phyloP scores from a whole-genome alignment of 2,797 vertebrate species.

The Echiichthys vipera region DNA sequence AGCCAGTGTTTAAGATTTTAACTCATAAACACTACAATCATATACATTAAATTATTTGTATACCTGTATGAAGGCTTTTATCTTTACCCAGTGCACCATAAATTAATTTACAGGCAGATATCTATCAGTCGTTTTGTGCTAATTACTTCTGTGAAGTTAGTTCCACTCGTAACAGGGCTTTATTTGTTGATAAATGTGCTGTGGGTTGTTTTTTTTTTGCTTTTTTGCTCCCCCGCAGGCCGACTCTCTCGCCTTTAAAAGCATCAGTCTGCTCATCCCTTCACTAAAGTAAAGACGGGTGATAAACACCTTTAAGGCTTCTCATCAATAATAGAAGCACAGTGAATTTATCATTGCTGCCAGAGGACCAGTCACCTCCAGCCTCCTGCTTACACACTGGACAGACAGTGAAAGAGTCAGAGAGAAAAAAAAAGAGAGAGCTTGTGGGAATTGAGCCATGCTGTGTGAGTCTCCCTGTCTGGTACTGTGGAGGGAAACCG shows the following conservation, averaged over 20 bases:
- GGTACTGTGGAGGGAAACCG: slow-evolving; percentile 49
- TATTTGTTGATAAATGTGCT: slow-evolving; percentile 60
- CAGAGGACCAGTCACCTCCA: slow-evolving; percentile 64
- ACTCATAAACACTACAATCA: slow-evolving; percentile 10
- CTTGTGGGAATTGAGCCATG: slow-evolving; percentile 66
- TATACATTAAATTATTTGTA: neutral
- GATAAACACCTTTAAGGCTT: slow-evolving; percentile 74
- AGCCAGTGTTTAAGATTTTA: slow-evolving; percentile 10
- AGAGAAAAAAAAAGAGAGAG: slow-evolving; percentile 20
- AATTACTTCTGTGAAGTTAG: slow-evolving; percentile 16
- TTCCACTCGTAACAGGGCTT: slow-evolving; percentile 29
- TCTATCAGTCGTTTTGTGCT: slow-evolving; percentile 32
- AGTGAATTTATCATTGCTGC: slow-evolving; percentile 65
- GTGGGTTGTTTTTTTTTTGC: slow-evolving; percentile 16
- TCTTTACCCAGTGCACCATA: neutral
- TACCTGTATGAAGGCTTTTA: neutral
- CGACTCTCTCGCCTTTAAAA: slow-evolving; percentile 55
- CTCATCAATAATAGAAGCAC: slow-evolving; percentile 74
- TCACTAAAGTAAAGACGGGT: slow-evolving; percentile 58
- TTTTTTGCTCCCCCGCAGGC: slow-evolving; percentile 33
- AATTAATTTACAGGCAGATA: slow-evolving; percentile 8
- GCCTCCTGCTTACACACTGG: slow-evolving; percentile 48
- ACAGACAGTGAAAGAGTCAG: slow-evolving; percentile 35
- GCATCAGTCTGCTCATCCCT: slow-evolving; percentile 63
- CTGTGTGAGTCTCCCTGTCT: slow-evolving; percentile 55